Percentiles rank a stretch among this genome's conserved stretches.
Evolutionary conservation across 2,888 invertebrate genomes (phyloP).

Genomic region (Serripes groenlandicus): DNA sequence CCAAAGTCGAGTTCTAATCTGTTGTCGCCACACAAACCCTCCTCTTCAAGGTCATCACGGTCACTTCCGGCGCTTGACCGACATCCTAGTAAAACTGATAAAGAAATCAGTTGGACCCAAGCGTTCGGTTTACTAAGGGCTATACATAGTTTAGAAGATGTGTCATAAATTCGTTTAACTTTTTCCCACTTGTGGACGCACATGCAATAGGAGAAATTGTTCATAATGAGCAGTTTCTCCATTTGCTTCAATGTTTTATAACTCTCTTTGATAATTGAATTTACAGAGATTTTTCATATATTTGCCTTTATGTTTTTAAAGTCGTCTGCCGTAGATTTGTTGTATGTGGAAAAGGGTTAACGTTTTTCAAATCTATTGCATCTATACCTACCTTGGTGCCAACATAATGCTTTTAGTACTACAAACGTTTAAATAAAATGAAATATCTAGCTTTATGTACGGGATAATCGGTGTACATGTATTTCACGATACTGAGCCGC

Average conservation of each 20-base stretch:
- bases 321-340: too few species aligned
- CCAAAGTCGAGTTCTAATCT: constrained; percentile 29
- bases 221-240: not conserved
- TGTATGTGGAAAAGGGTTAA: too few species aligned
- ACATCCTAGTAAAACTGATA: constrained; percentile 42
- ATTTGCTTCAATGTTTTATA: not conserved
- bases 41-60: constrained; percentile 58
- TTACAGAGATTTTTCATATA: too few species aligned
- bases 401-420: too few species aligned
- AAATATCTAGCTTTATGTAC: too few species aligned
- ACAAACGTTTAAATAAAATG: too few species aligned
- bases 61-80: constrained; percentile 61
- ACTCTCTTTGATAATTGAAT: too few species aligned
- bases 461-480: too few species aligned
- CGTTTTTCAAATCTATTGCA: too few species aligned
- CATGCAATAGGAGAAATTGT: not conserved
- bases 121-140: constrained; percentile 70
- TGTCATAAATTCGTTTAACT: constrained; percentile 9
- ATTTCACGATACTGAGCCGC: too few species aligned
- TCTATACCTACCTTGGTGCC: too few species aligned
- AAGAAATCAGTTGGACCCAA: constrained; percentile 69
- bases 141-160: constrained; percentile 66
- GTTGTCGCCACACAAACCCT: constrained; percentile 57
- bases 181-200: not conserved
- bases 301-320: too few species aligned